Conservation (phyloP, 1,140 invertebrate species). For the Epicauta chinensis region DNA sequence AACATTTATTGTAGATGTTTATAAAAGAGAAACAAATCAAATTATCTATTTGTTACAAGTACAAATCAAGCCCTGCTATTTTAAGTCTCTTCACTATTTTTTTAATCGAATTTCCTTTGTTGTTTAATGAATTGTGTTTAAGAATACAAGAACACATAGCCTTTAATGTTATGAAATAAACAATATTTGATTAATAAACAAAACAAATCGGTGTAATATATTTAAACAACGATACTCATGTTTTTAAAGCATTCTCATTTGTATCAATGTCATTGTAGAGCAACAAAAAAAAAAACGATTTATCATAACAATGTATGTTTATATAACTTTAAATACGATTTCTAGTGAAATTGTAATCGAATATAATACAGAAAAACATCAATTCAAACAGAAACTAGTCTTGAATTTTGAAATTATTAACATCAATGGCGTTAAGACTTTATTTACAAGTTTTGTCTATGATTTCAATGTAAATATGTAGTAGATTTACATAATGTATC, state of each 20-base stretch:
- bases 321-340: slow-evolving; percentile 13
- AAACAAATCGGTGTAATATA: slow-evolving; percentile 1
- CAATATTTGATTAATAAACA: not conserved
- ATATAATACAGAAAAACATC: slow-evolving; percentile 4
- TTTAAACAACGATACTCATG: slow-evolving; percentile 18
- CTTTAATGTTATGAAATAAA: slow-evolving; percentile 3
- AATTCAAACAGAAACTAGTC: slow-evolving; percentile 11
- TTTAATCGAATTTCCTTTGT: not conserved
- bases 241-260: slow-evolving; percentile 7
- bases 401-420: slow-evolving; percentile 9
- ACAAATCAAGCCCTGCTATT: slow-evolving; percentile 10
- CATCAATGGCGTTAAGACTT: slow-evolving; percentile 16
- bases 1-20: slow-evolving; percentile 18
- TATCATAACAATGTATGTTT: slow-evolving; percentile 13
- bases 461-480: slow-evolving; percentile 16
- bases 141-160: slow-evolving; percentile 1
- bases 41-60: slow-evolving; percentile 19
- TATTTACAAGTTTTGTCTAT: slow-evolving; percentile 17
- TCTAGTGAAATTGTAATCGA: slow-evolving; percentile 11
- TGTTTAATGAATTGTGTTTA: not conserved
- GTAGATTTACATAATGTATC: slow-evolving; percentile 11
- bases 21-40: slow-evolving; percentile 2
- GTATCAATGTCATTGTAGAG: slow-evolving; percentile 14
- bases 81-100: too few relatives aligned
- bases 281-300: not conserved